These are phyloP conservation scores for Accipiter virgatus DNA, from an alignment of 2,113 vertebrate species.

Conservation along the genomic window DNA sequence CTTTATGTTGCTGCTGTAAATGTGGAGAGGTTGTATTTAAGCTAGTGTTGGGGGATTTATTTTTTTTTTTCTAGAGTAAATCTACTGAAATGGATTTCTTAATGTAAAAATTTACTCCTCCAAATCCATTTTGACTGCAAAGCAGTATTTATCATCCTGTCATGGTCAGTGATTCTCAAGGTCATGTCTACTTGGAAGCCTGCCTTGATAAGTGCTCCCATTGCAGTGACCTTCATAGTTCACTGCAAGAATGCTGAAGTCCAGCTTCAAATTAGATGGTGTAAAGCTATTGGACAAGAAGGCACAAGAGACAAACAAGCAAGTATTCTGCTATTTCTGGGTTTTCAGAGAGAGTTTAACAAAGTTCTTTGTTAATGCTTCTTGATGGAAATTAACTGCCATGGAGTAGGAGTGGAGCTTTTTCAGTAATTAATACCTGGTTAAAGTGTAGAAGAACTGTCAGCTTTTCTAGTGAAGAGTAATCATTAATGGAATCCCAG, in stretches of 20 bases:
- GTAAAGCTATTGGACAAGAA: background rate
- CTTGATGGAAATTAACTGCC: background rate
- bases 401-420: background rate
- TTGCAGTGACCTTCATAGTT: slow-evolving; percentile 11
- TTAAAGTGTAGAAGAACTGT: background rate
- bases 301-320: background rate
- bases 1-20: background rate
- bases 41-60: background rate
- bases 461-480: background rate
- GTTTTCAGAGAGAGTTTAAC: background rate
- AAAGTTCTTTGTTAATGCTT: background rate
- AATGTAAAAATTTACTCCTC: background rate
- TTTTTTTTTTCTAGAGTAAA: background rate
- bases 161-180: background rate
- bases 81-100: background rate
- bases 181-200: background rate
- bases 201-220: background rate
- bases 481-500: background rate
- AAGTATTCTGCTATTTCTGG: background rate
- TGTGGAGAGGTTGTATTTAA: background rate
- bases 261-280: background rate
- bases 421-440: background rate
- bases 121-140: background rate
- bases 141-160: background rate
- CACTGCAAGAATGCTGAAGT: background rate